Evolutionary conservation across 2,888 invertebrate species (phyloP).

Genomic region (Yponomeuta sedellus): DNA sequence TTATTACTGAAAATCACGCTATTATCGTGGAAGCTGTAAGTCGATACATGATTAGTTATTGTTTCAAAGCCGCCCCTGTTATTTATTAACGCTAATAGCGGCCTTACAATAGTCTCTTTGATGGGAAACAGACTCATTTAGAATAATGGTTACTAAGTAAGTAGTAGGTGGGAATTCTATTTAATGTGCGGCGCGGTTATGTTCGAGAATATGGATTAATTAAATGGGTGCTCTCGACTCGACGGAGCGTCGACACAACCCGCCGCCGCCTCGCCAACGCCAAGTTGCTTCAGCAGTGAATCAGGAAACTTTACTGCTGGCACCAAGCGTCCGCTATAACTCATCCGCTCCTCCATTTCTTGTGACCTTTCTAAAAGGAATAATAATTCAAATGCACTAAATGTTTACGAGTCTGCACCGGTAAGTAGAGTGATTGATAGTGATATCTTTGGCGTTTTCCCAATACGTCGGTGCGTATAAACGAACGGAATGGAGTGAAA

Average conservation of each 20-base stretch:
- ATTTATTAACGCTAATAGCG: slow-evolving; percentile 1
- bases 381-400: neutral
- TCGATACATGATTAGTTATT: neutral
- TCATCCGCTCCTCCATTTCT: slow-evolving; percentile 11
- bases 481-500: neutral
- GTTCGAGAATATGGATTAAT: slow-evolving; percentile 9
- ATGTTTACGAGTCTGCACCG: neutral
- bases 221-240: slow-evolving; percentile 4
- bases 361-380: neutral
- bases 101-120: neutral
- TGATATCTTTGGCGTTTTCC: neutral
- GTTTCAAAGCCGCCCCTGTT: neutral
- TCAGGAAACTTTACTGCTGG: slow-evolving; percentile 12
- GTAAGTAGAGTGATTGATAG: neutral
- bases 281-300: slow-evolving; percentile 11
- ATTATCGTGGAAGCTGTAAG: neutral
- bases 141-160: neutral
- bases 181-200: slow-evolving; percentile 10
- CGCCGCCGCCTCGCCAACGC: neutral
- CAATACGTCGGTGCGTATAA: neutral
- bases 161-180: slow-evolving; percentile 5
- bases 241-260: neutral
- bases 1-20: slow-evolving; percentile 25
- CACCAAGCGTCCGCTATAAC: slow-evolving; percentile 4
- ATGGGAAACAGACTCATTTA: neutral